Evolutionary conservation across 2,888 invertebrate genomes (phyloP), one percentile per base, ranked within the genome.

Genomic region (Oxytorus armatus): DNA sequence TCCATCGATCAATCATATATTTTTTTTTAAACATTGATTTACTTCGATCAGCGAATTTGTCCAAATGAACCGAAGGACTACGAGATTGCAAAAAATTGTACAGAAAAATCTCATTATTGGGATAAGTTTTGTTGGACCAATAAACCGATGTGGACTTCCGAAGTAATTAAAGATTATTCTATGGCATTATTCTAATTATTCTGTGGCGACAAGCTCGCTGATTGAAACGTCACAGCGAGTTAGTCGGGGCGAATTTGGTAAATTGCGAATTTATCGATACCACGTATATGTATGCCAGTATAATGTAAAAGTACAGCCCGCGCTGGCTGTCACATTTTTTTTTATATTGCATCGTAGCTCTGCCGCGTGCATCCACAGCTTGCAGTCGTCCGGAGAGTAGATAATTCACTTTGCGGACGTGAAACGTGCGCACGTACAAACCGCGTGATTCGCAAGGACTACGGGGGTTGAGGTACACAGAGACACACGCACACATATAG

Each of bases 391-490:
- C 72, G 23, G 53, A 61, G 68, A 77, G 80, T 66, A 73, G 80
- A 80, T 80, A 80, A 80, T 80, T 80, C 73, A 80, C 80, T 80
- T 80, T 80, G 76, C 68, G 72, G 72, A 73, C 55, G 76, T 14
- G 76, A 77, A 73, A 80, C 76, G 80, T 73, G 80, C 70, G 72
- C 72, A 79, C 79, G 79, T 79, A 80, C 79, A 55, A 21, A 73
- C 49, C 53, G 73, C 73, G 80, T 77, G 80, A 80, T 77, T 80
- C 68, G 72, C 39, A 16, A n/a, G 47, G 66, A 66, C 47, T 57
- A 63, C 36, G 42, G 57, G 66, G 74, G 63, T 70, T 42, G 53
- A 63, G 33, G 47, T 47, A 33, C 44, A 57, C 10, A 33, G n/a
- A 49, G 3, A 68, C 42, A 42, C 21, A 25, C 25, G 39, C 25